Percentiles rank a stretch among this genome's conserved stretches.
Evolutionary conservation across 92 coral and sea anemone species (phyloP).

Genomic region (Actinernus sp.): DNA sequence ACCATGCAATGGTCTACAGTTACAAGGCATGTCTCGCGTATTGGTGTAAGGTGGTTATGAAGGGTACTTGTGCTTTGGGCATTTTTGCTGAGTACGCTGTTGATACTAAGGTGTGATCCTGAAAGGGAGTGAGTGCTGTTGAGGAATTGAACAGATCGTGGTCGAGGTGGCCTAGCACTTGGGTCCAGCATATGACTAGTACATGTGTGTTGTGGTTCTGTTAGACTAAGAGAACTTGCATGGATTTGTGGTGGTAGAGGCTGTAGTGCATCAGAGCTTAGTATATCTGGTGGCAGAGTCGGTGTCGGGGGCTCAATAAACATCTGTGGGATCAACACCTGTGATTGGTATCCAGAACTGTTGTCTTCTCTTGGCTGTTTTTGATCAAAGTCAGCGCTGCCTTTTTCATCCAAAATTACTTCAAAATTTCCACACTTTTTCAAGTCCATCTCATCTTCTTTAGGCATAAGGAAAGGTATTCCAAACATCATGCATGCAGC

Average conservation of each 20-base stretch:
- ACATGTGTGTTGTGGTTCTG: conserved; percentile 18
- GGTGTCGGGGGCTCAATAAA: conserved; percentile 42
- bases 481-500: conserved; percentile 98
- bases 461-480: conserved; percentile 95
- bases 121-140: conserved; percentile 13
- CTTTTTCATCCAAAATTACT: conserved; percentile 65
- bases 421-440: conserved; percentile 66
- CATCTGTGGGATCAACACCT: conserved; percentile 37
- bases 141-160: conserved; percentile 34
- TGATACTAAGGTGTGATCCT: conserved; percentile 47
- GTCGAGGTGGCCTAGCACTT: conserved; percentile 34
- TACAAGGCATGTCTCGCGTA: conserved; percentile 78
- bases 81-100: conserved; percentile 50
- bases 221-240: conserved; percentile 1
- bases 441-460: conserved; percentile 57
- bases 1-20: conserved; percentile 34
- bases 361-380: conserved; percentile 24
- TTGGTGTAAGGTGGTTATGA: conserved; percentile 33
- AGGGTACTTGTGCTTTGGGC: conserved; percentile 70
- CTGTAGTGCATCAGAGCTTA: conserved; percentile 24
- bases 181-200: neutral
- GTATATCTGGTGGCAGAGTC: conserved; percentile 37
- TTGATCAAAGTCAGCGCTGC: conserved; percentile 17
- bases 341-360: conserved; percentile 50
- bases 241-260: conserved; percentile 24